Evolutionary conservation across 64 coral and sea anemone genomes (phyloP).

Genomic region (Astreopora myriophthalma): DNA sequence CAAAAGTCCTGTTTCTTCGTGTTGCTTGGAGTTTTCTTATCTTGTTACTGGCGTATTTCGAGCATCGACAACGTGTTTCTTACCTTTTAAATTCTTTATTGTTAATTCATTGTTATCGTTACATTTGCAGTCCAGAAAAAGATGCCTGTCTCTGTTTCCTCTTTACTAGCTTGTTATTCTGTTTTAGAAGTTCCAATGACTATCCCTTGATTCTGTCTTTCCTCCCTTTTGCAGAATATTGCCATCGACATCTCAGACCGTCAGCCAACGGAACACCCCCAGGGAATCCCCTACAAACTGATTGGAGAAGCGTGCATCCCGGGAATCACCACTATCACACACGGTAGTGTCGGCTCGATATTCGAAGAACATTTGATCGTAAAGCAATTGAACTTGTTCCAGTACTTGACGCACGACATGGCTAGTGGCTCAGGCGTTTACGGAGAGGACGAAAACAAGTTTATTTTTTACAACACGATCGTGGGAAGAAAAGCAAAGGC

Average conservation of each 20-base stretch:
- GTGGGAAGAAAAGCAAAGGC: conserved; percentile 92
- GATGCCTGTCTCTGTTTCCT: too few relatives aligned
- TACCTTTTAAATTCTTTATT: too few relatives aligned
- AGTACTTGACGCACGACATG: conserved; percentile 82
- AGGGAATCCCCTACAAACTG: conserved; percentile 97
- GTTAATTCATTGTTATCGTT: too few relatives aligned
- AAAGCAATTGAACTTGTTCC: conserved; percentile 88
- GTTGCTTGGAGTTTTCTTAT: too few relatives aligned
- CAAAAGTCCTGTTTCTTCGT: too few relatives aligned
- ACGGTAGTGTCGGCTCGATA: conserved; percentile 84
- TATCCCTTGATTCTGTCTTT: not conserved
- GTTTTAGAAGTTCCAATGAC: too few relatives aligned
- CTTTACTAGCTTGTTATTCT: too few relatives aligned
- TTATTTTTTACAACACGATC: conserved; percentile 94
- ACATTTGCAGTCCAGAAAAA: too few relatives aligned
- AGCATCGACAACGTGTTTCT: too few relatives aligned
- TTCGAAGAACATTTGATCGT: conserved; percentile 98
- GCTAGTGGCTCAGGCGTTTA: conserved; percentile 94
- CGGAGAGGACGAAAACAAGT: conserved; percentile 97
- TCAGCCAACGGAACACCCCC: conserved; percentile 81
- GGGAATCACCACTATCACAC: conserved; percentile 79
- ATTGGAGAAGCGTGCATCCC: conserved; percentile 95
- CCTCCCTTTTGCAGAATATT: conserved; percentile 45
- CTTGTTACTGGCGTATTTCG: too few relatives aligned
- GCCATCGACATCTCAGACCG: conserved; percentile 98